A percentile compares a stretch with the other conserved stretches of the same genome.
Evolutionary conservation across 2,797 vertebrate genomes (phyloP).

Genomic region (Phrynocephalus vlangalii): DNA sequence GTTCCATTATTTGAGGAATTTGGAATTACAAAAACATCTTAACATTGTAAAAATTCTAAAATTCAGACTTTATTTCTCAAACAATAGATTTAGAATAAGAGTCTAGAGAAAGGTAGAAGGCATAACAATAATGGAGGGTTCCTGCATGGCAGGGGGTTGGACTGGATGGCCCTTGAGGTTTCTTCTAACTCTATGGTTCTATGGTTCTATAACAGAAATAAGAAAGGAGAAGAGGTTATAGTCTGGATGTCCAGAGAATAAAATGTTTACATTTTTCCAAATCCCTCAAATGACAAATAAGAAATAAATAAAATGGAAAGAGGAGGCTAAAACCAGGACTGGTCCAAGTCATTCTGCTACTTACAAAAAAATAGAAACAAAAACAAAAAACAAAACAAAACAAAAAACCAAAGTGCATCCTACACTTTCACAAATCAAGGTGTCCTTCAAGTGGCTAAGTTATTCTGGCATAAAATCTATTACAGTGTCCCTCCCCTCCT

Average conservation of each 20-base stretch:
- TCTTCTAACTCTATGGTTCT: no score
- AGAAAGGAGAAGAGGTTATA: not conserved
- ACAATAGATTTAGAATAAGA: not conserved
- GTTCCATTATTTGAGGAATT: not conserved
- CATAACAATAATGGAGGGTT: no score
- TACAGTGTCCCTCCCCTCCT: no score
- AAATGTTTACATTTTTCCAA: not conserved
- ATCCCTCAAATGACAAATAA: not conserved
- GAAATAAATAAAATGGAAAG: not conserved
- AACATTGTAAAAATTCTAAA: not conserved
- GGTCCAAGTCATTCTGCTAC: not conserved
- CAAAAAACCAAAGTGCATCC: not conserved
- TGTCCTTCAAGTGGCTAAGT: no score
- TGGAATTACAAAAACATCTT: not conserved
- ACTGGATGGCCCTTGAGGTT: no score
- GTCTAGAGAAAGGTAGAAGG: not conserved
- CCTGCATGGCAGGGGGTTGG: no score
- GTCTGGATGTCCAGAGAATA: not conserved
- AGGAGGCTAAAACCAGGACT: not conserved
- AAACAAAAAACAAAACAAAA: not conserved
- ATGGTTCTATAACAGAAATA: no score
- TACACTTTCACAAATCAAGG: not conserved
- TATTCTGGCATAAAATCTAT: no score
- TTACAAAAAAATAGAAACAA: not conserved
- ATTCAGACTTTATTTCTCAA: not conserved